Base-by-base conservation (phyloP, 2,888 invertebrate genomes). In the Xestia xanthographa region DNA sequence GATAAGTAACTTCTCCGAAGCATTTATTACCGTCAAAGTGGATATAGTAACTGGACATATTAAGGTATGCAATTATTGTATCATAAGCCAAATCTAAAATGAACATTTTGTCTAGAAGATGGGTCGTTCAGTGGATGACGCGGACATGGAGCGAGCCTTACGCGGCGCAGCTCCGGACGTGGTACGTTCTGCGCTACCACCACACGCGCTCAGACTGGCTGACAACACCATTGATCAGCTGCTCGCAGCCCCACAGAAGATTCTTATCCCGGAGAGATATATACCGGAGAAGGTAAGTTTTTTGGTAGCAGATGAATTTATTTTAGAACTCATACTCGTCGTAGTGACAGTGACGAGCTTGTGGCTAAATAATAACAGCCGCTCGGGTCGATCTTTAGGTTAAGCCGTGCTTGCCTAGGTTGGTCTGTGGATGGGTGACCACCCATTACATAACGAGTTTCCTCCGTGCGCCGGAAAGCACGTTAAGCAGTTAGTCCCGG, bases 261-360 rank as follows among this genome's bases (percentile, higher is more conserved):
- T 99, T 87, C 97, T 98, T 81, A 99, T 99, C 89, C 99, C 99
- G 0, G 99, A 99, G 95, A 97, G 99, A 86, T 99, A 99, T 91
- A 98, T 99, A 88, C 99, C 99, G 38, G 99, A 99, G 93, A 98
- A 98, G 96, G 98, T 98, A 87, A 90, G 70, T 26, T 9, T 11
- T 1, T n/a, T n/a, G n/a, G 38, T 38, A 38, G 12, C 34, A 11
- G 1, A 34, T 34, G 34, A 34, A 56, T 26, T 26, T 26, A 56
- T 56, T 26, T 56, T 5, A 53, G 12, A 29, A 58, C 17, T 29
- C 29, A 29, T 17, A 56, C 14, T 56, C 50, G 12, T n/a, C 17
- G 14, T 58, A 29, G 6, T 6, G 8, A 58, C 58, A 14, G 26
- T 14, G n/a, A n/a, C n/a, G n/a, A n/a, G n/a, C n/a, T n/a, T n/a